These are phyloP conservation scores for Aporrectodea caliginosa DNA, from an alignment of 1,140 invertebrate species.

Conservation along the genomic window DNA sequence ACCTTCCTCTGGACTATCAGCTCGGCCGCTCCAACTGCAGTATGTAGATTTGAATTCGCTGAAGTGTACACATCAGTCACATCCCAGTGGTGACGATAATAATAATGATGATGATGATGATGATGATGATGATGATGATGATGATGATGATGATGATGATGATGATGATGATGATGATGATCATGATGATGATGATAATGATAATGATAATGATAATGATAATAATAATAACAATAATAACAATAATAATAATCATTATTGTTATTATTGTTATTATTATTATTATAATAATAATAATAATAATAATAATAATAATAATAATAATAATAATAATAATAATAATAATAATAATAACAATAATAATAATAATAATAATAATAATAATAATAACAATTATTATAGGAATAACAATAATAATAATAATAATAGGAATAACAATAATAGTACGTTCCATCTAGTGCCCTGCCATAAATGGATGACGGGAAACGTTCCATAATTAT, in stretches of 20 bases:
- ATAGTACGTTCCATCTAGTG: no score
- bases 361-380: no score
- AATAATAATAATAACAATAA: no score
- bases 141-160: conserved; percentile 29
- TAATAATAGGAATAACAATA: no score
- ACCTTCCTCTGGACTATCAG: no score
- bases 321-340: conserved; percentile 9
- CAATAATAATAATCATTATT: conserved; percentile 17
- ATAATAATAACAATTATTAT: no score
- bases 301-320: conserved; percentile 20
- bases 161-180: conserved; percentile 27
- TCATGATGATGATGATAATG: conserved; percentile 20
- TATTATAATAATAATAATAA: conserved; percentile 26
- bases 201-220: conserved; percentile 14
- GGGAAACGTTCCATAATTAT: no score
- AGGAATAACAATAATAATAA: no score
- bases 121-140: conserved; percentile 18
- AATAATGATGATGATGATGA: conserved; percentile 19
- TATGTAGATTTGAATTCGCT: no score
- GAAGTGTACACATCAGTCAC: no score
- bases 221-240: conserved; percentile 13
- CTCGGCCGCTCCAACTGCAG: no score
- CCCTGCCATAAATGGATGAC: no score
- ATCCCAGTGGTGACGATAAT: background rate
- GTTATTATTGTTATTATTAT: conserved; percentile 29